Evolutionary conservation across 2,888 invertebrate species (phyloP).

Genomic region (Herminia tarsipennalis): DNA sequence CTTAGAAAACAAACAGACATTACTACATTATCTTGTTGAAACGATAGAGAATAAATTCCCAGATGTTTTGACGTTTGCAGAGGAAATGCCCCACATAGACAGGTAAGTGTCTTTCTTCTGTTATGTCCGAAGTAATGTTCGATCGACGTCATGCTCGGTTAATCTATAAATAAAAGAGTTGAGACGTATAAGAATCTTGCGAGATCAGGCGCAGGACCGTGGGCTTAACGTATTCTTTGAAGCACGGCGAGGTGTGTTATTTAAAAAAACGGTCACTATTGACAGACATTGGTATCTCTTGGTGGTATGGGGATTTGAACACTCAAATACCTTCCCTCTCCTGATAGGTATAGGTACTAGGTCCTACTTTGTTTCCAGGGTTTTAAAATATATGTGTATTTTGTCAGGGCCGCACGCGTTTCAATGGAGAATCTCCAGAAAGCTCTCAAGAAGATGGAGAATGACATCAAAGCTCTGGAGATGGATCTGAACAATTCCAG

Average conservation of each 20-base stretch:
- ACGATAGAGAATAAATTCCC: conserved; percentile 95
- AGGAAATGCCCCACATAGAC: conserved; percentile 96
- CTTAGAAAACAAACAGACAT: conserved; percentile 95
- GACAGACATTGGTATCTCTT: too few relatives aligned
- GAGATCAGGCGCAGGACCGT: too few relatives aligned
- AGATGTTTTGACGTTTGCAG: conserved; percentile 92
- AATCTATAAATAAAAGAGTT: too few relatives aligned
- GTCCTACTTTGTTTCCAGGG: background rate
- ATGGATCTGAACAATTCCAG: conserved; percentile 95
- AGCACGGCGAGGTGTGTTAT: too few relatives aligned
- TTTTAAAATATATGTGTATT: background rate
- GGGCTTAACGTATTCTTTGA: too few relatives aligned
- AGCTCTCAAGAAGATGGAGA: conserved; percentile 93
- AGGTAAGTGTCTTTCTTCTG: conserved; percentile 83
- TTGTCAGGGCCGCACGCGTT: conserved; percentile 91
- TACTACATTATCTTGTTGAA: conserved; percentile 96
- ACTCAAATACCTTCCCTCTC: too few relatives aligned
- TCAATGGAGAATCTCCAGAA: conserved; percentile 94
- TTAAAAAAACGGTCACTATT: too few relatives aligned
- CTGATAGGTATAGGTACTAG: too few relatives aligned
- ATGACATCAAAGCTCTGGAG: conserved; percentile 94
- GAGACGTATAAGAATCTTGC: too few relatives aligned
- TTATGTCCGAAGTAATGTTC: too few relatives aligned
- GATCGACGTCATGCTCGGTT: too few relatives aligned
- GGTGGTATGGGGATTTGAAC: too few relatives aligned